Evolutionary conservation across 2,113 vertebrate genomes (phyloP), one percentile per base, ranked within the genome.

Genomic region (Melanerpes aurifrons): DNA sequence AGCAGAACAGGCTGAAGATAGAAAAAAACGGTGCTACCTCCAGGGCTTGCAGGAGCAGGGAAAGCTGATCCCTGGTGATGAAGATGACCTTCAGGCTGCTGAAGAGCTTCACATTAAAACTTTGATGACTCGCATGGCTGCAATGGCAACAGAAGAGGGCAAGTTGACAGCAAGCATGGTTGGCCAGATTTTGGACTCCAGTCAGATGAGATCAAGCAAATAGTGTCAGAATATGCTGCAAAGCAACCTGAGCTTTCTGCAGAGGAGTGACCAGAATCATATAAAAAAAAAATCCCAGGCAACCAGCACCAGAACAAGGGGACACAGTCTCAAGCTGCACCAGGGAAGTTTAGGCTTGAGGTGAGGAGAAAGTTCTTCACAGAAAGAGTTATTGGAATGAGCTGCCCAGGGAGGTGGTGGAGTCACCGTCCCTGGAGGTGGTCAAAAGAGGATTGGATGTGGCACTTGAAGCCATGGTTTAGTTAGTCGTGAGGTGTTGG

Each of bases 191-290:
- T 99, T 69, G 99, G 98, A 21, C 98, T 99, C 7, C 99, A 99
- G 95, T 99, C 99, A 6, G 98, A 98, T 15, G 98, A 99, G 97
- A 99, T 99, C 97, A 99, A 99, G 83, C 99, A 99, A 97, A 98
- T 99, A 5, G 99, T 98, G 25, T 98, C 98, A 2, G 99, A 99
- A 88, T 99, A 99, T 1, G 99, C 99, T 2, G 99, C 97, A 92
- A 98, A 98, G 98, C 37, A 40, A 40, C 10, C 37, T 40, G 37
- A 40, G 37, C 37, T 40, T 40, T 40, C 37, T 40, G 37, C 37
- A 40, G 37, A 40, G 37, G 37, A 40, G 37, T 40, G 37, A 40
- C 37, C 37, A 40, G 37, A 10, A 40, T 40, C 37, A 40, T 40
- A 40, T n/a, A 40, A 40, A 40, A 40, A 40, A 40, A 40, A 40